These are phyloP conservation scores for Polydrusus pterygomalis DNA, from an alignment of 2,888 invertebrate genomes.

Conservation along the genomic window DNA sequence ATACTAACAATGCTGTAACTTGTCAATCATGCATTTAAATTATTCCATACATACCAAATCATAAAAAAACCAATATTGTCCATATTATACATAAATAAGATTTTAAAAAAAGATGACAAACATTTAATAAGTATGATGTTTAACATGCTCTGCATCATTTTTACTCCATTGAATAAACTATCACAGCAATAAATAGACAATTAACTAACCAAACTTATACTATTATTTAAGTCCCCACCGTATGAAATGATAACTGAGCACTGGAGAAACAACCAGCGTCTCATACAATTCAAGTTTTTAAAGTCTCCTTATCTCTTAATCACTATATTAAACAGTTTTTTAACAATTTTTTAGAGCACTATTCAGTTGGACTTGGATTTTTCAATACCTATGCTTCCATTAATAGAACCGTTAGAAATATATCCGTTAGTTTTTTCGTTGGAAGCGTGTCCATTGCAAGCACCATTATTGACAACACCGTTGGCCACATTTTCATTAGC, in stretches of 20 bases:
- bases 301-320: slow-evolving; percentile 1
- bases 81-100: too few relatives aligned
- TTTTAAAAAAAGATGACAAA: too few relatives aligned
- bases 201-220: background rate
- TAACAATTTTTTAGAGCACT: background rate
- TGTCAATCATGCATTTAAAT: too few relatives aligned
- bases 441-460: slow-evolving; percentile 17
- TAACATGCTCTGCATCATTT: background rate
- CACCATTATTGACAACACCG: slow-evolving; percentile 13
- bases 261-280: too few relatives aligned
- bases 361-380: slow-evolving; percentile 1
- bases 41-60: too few relatives aligned
- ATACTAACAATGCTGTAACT: too few relatives aligned
- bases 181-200: slow-evolving; percentile 29
- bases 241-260: background rate
- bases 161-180: slow-evolving; percentile 40
- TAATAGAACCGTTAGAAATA: slow-evolving; percentile 5
- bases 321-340: background rate
- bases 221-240: background rate
- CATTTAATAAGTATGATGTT: background rate
- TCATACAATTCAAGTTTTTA: too few relatives aligned
- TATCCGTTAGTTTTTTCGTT: slow-evolving; percentile 37
- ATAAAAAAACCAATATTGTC: too few relatives aligned
- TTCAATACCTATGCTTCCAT: background rate
- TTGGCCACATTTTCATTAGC: slow-evolving; percentile 24